Evolutionary conservation across 2,888 invertebrate genomes (phyloP), one percentile per base, ranked within the genome.

Genomic region (Microdon myrmicae): DNA sequence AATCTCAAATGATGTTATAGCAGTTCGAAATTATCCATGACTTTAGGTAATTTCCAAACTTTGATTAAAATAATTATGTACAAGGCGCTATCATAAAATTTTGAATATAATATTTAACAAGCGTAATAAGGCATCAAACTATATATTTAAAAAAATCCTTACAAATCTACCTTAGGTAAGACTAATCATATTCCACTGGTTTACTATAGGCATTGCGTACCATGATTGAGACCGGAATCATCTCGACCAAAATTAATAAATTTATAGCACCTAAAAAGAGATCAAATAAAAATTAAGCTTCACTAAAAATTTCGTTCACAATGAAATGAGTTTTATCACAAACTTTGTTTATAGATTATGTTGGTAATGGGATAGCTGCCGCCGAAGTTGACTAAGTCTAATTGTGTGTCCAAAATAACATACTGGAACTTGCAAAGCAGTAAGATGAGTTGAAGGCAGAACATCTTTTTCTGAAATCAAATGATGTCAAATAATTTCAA

Each of bases 361-460:
- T 79, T 75, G 53, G 74, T 78, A 22, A 79, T 74, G 39, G 79
- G 79, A 68, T 74, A 77, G 22, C 67, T 64, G 1, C 74, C 75
- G 10, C 75, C 73, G 61, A 79, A 67, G 19, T 69, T 55, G 2
- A 78, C 12, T 2, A 49, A 53, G 25, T 73, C 64, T n/a, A 79
- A 68, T 53, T 73, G 71, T 4, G 68, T 72, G 37, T 78, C 73
- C 20, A 79, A 66, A 1, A 79, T 4, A 9, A 76, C 29, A 19
- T 75, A 76, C 53, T 79, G 79, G 26, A 79, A 49, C 45, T 79
- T 79, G 34, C 79, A 76, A 0, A 79, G 68, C 53, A 79, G 29
- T 8, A 79, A 66, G 5, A 79, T 72, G 14, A 79, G 39, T 51
- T 79, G 80, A 17, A 79, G 61, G 22, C 73, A 71, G 39, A 79